Evolutionary conservation across 2,888 invertebrate genomes (phyloP), one percentile per base, ranked within the genome.

Genomic region (Gasteruption jaculator): DNA sequence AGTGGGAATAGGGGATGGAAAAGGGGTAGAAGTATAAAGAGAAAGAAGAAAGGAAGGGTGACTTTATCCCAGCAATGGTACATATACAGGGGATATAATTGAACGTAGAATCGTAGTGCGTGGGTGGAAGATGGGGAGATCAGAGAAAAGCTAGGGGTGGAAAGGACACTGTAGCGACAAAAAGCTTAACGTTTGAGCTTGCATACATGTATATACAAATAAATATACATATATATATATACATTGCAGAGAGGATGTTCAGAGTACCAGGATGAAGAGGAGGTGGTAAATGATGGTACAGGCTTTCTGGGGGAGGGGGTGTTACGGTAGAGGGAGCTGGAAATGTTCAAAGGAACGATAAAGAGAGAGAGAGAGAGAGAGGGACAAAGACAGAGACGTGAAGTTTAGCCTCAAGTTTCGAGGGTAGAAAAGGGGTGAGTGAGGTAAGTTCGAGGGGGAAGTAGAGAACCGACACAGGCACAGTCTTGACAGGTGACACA

Each of bases 401-500:
- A 7, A 26, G 14, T n/a, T n/a, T n/a, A n/a, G n/a, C n/a, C n/a
- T n/a, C n/a, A n/a, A n/a, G n/a, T n/a, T n/a, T n/a, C n/a, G 14
- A 14, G 8, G 26, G 34, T 6, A 14, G 35, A 38, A 25, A 25
- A 33, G 25, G 35, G 20, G 27, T 30, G n/a, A 10, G 22, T 24
- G 37, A 34, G 29, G 30, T 14, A 12, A 26, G 38, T 31, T n/a
- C 12, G n/a, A 6, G 31, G 16, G 36, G 33, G 24, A 3, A 21
- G 18, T 27, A 41, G 30, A 20, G 25, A 34, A 48, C 20, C 18
- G 8, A 33, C 27, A 46, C 36, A 51, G 46, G 46, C 56, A 55
- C 56, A 56, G 54, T 58, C 53, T 60, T 64, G 64, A 65, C 64
- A 63, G 60, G 61, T 65, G 63, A 65, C 62, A 58, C n/a, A n/a